Conservation (phyloP, 2,797 vertebrate genomes). For the Lutjanus argentimaculatus region DNA sequence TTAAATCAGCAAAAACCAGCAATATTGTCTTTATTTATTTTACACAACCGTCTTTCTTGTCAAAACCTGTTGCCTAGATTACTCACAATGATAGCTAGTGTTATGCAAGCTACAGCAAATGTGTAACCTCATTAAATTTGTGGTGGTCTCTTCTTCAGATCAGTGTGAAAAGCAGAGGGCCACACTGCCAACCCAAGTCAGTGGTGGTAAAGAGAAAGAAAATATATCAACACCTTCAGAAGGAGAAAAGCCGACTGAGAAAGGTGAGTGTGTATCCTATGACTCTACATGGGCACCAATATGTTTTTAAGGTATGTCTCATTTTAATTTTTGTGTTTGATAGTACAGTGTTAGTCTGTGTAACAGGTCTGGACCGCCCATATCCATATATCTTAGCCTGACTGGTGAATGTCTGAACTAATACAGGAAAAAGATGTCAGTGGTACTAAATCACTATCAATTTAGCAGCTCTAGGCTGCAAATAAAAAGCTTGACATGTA, state of each 20-base stretch:
- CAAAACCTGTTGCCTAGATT: background rate
- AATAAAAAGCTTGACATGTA: conserved; percentile 27
- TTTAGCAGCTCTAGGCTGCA: conserved; percentile 26
- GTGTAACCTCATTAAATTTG: background rate
- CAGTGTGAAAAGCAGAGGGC: conserved; percentile 4
- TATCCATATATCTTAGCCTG: conserved; percentile 34
- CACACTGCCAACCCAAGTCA: background rate
- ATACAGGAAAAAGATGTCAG: conserved; percentile 21
- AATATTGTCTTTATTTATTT: background rate
- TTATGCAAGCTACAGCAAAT: background rate
- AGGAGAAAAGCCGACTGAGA: conserved; percentile 39
- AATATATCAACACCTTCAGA: background rate
- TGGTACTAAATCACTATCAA: conserved; percentile 45
- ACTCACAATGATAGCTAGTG: too few relatives aligned
- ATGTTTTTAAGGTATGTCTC: background rate
- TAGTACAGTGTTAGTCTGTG: background rate
- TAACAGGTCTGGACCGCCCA: conserved; percentile 31
- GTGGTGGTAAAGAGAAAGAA: conserved; percentile 27
- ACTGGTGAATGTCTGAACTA: conserved; percentile 19
- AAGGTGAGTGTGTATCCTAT: conserved; percentile 43
- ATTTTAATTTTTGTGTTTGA: background rate
- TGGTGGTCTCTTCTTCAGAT: conserved; percentile 46
- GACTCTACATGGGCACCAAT: background rate
- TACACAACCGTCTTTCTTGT: background rate
- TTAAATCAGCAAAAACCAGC: background rate